A percentile compares a stretch with the other conserved stretches of the same genome.
Conservation (phyloP, 2,113 vertebrate species). For the Crotophaga sulcirostris region DNA sequence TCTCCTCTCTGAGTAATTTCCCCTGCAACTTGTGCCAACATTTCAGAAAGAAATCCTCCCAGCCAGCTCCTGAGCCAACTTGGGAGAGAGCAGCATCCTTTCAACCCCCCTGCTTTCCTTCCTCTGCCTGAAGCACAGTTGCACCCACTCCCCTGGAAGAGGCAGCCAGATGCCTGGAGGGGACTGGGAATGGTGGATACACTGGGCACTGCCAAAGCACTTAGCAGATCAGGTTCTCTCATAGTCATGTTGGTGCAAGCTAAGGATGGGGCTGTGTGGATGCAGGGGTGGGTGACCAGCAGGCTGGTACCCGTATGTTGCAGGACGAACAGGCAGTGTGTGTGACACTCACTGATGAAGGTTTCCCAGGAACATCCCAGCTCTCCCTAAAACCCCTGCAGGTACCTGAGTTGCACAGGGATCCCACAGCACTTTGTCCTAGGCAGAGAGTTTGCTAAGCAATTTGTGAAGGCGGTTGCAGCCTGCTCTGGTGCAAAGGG, state of each 20-base stretch:
- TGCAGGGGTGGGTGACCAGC: not conserved
- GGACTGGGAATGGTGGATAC: not conserved
- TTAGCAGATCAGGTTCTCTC: not conserved
- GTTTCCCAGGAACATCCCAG: not conserved
- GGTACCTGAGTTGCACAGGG: not conserved
- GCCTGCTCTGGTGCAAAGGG: not conserved
- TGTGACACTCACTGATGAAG: not conserved
- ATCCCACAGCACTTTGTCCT: not conserved
- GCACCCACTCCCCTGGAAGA: not conserved
- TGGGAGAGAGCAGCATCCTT: not conserved
- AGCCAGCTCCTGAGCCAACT: not conserved
- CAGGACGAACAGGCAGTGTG: rapidly evolving
- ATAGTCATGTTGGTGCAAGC: rapidly evolving
- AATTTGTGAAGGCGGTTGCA: not conserved
- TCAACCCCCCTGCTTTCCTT: not conserved
- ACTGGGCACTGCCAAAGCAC: not conserved
- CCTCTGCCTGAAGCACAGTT: not conserved
- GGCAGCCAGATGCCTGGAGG: not conserved
- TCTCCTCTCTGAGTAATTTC: not conserved
- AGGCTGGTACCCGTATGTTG: rapidly evolving
- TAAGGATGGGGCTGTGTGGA: rapidly evolving
- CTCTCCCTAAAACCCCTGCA: not conserved
- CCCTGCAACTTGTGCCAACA: not conserved
- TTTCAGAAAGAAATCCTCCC: not conserved
- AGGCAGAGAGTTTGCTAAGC: not conserved